Evolutionary conservation across 2,797 vertebrate genomes (phyloP).

Genomic region (Chloroceryle amazona): DNA sequence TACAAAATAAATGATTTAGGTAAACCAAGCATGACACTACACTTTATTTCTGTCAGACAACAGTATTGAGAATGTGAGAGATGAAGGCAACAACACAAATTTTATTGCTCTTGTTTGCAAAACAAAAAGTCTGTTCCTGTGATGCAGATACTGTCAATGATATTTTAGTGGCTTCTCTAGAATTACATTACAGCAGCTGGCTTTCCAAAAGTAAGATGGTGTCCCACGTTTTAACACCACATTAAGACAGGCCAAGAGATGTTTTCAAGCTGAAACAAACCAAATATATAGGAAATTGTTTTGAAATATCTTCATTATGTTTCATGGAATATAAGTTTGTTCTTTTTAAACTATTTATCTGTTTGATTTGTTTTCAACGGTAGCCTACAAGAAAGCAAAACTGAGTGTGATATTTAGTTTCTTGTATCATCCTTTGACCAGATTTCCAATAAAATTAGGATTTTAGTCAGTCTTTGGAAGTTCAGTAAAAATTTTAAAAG

Average conservation of each 20-base stretch:
- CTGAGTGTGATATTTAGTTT: slow-evolving; percentile 49
- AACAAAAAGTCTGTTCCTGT: neutral
- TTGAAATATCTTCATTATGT: slow-evolving; percentile 40
- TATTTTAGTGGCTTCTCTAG: slow-evolving; percentile 42
- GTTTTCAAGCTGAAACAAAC: slow-evolving; percentile 52
- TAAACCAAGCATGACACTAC: slow-evolving; percentile 66
- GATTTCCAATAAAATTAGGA: slow-evolving; percentile 50
- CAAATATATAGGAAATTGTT: slow-evolving; percentile 32
- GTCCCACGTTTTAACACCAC: slow-evolving; percentile 3
- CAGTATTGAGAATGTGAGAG: slow-evolving; percentile 33
- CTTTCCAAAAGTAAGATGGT: slow-evolving; percentile 54
- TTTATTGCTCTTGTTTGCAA: neutral
- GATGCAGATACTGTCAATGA: slow-evolving; percentile 46
- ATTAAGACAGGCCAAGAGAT: slow-evolving; percentile 2
- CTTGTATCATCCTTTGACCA: slow-evolving; percentile 44
- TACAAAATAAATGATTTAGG: slow-evolving; percentile 73
- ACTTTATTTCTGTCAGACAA: slow-evolving; percentile 64
- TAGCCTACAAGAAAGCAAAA: slow-evolving; percentile 29
- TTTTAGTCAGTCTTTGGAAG: slow-evolving; percentile 36
- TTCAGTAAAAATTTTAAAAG: slow-evolving; percentile 42
- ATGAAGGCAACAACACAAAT: neutral
- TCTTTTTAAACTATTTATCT: slow-evolving; percentile 2
- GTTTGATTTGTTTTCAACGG: neutral
- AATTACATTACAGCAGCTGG: slow-evolving; percentile 25
- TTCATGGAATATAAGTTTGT: slow-evolving; percentile 54